These are phyloP conservation scores for Pyrocoelia pectoralis DNA, from an alignment of 2,888 invertebrate species.

Conservation along the genomic window DNA sequence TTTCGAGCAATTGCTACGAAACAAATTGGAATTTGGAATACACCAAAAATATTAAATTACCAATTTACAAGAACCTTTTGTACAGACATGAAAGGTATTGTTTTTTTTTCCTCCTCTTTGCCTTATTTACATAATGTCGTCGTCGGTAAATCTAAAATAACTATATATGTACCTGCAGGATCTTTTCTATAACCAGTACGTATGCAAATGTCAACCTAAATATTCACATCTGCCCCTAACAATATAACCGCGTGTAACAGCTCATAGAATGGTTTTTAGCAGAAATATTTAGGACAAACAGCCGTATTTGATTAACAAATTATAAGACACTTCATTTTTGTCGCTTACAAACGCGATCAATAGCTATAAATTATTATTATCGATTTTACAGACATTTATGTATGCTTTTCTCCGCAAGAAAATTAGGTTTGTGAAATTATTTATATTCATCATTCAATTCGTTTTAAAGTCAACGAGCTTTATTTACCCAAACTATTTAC, in stretches of 20 bases:
- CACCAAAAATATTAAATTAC: conserved; percentile 29
- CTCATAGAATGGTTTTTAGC: conserved; percentile 27
- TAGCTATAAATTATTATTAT: no score
- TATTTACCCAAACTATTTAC: conserved; percentile 21
- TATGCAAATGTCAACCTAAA: conserved; percentile 43
- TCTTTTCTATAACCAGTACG: conserved; percentile 44
- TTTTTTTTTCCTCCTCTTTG: conserved; percentile 32
- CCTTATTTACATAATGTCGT: conserved; percentile 48
- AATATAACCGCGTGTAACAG: conserved; percentile 41
- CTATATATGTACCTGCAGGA: conserved; percentile 44
- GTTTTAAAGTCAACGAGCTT: conserved; percentile 22
- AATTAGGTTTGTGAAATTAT: background rate
- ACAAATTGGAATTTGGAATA: conserved; percentile 31
- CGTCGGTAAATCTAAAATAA: conserved; percentile 48
- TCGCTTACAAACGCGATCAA: no score
- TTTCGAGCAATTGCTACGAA: conserved; percentile 28
- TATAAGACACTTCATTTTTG: background rate
- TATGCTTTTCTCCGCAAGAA: background rate
- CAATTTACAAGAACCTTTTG: conserved; percentile 20
- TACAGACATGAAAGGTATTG: conserved; percentile 18
- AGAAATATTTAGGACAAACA: conserved; percentile 22
- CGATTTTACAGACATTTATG: no score
- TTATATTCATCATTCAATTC: background rate
- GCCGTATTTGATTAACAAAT: conserved; percentile 27
- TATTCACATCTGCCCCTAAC: conserved; percentile 41